phyloP scores from a whole-genome alignment of 2,888 invertebrate species.

The Dastarcus helophoroides region DNA sequence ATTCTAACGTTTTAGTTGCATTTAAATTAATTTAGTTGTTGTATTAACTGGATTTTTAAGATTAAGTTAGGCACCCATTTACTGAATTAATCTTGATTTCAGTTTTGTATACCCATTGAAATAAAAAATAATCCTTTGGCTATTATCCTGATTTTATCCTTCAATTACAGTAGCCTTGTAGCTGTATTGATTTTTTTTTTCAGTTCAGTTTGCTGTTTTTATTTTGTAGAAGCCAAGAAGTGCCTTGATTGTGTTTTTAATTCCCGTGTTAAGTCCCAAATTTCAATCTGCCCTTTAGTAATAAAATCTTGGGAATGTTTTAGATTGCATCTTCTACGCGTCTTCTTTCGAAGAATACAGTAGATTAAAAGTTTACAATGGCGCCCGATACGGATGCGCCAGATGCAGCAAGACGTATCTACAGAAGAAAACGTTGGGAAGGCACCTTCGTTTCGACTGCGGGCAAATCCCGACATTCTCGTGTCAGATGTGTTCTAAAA shows the following conservation, averaged over 20 bases:
- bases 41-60: too few relatives aligned
- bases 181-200: neutral
- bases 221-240: neutral
- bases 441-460: constrained; percentile 40
- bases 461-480: constrained; percentile 33
- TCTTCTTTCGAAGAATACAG: constrained; percentile 32
- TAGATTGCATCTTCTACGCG: constrained; percentile 25
- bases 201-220: neutral
- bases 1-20: too few relatives aligned
- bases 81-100: too few relatives aligned
- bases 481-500: constrained; percentile 29
- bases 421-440: constrained; percentile 33
- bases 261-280: neutral
- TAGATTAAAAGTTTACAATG: constrained; percentile 27
- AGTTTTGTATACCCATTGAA: too few relatives aligned
- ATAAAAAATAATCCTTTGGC: too few relatives aligned
- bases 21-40: too few relatives aligned
- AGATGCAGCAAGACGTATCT: constrained; percentile 32
- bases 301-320: neutral
- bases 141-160: too few relatives aligned
- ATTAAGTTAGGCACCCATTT: too few relatives aligned
- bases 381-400: constrained; percentile 30
- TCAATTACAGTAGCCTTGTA: too few relatives aligned
- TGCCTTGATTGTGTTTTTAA: constrained; percentile 2
- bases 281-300: neutral